Conservation (phyloP, 2,797 vertebrate species). For the Odontamblyopus rebecca region DNA sequence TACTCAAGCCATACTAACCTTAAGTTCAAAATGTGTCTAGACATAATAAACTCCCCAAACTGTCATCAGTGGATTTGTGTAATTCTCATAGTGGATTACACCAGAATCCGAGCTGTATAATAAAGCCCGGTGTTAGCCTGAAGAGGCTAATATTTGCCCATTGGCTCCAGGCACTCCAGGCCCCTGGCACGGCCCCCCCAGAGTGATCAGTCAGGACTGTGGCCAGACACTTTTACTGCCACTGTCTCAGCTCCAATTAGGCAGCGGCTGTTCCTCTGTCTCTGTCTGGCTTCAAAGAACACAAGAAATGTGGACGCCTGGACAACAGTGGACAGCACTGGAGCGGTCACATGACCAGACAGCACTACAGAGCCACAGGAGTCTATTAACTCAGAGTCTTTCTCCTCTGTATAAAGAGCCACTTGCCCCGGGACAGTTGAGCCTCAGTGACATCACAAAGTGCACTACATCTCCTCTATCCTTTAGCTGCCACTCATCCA, state of each 20-base stretch:
- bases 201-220: conserved; percentile 54
- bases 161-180: conserved; percentile 43
- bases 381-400: conserved; percentile 31
- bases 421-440: conserved; percentile 33
- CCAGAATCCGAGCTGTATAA: not conserved
- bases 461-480: conserved; percentile 29
- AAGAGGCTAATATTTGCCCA: conserved; percentile 48
- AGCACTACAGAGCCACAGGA: conserved; percentile 8
- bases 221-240: conserved; percentile 70
- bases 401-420: conserved; percentile 34
- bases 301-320: conserved; percentile 20
- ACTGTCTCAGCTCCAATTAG: conserved; percentile 64
- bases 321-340: conserved; percentile 9
- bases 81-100: not conserved
- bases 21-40: not conserved
- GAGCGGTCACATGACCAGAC: conserved; percentile 42
- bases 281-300: conserved; percentile 48
- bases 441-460: conserved; percentile 30
- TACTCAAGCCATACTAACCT: not conserved
- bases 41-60: not conserved
- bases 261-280: conserved; percentile 42
- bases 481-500: conserved; percentile 30
- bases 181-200: conserved; percentile 49
- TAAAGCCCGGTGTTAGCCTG: conserved; percentile 4
- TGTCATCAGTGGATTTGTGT: conserved; percentile 3